Evolutionary conservation across 2,113 vertebrate genomes (phyloP).

Genomic region (Myotis lucifugus): DNA sequence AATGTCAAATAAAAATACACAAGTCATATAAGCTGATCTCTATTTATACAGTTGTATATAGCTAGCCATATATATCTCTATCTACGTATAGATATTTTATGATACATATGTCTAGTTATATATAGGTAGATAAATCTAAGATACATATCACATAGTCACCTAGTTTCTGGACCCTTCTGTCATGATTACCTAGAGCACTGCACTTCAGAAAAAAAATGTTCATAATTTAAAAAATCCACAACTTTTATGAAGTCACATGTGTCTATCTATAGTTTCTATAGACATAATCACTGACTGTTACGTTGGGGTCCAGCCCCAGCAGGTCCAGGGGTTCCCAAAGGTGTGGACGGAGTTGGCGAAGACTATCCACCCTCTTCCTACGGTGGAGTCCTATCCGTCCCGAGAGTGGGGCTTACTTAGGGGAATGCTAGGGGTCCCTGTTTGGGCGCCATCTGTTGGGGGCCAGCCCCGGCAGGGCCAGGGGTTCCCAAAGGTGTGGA

Average conservation of each 20-base stretch:
- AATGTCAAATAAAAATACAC: slow-evolving; percentile 60
- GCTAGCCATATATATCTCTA: not conserved
- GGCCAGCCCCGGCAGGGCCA: no score
- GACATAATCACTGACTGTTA: not conserved
- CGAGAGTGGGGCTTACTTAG: no score
- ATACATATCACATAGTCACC: not conserved
- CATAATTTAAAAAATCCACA: not conserved
- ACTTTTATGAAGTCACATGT: not conserved
- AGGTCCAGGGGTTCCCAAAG: no score
- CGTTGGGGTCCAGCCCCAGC: no score
- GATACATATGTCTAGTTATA: not conserved
- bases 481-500: no score
- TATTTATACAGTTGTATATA: not conserved
- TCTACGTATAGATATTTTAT: slow-evolving; percentile 29
- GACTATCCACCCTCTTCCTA: no score
- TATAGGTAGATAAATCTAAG: slow-evolving; percentile 46
- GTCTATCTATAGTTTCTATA: not conserved
- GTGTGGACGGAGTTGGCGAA: no score
- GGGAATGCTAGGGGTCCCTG: no score
- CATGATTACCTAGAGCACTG: not conserved
- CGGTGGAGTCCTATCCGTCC: no score
- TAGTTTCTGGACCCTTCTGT: slow-evolving; percentile 5
- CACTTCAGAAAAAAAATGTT: not conserved
- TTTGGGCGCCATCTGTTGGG: no score
- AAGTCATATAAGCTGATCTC: not conserved